These are phyloP conservation scores for human (Homo sapiens) DNA, from an alignment of 2,113 vertebrate species.

Conservation along the genomic window DNA sequence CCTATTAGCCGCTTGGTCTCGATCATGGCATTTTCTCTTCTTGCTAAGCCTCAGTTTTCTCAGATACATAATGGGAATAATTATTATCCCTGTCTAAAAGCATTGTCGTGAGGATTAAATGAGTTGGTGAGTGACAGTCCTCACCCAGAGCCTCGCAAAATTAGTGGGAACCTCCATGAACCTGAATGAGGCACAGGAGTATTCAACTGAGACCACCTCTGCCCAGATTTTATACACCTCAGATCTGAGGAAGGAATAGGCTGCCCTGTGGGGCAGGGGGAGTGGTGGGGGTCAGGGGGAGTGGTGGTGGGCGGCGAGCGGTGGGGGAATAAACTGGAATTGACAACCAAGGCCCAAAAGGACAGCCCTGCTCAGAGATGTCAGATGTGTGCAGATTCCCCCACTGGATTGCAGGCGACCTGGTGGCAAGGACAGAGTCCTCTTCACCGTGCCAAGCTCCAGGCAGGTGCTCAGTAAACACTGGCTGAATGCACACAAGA, in stretches of 20 bases:
- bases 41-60: background rate
- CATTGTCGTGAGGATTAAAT: background rate
- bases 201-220: background rate
- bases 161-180: too few relatives aligned
- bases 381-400: background rate
- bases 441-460: fast-evolving
- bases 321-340: background rate
- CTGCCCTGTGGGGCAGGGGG: background rate
- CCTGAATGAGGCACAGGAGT: background rate
- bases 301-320: too few relatives aligned
- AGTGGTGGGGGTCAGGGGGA: too few relatives aligned
- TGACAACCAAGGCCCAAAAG: fast-evolving
- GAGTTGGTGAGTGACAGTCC: background rate
- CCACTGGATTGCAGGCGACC: too few relatives aligned
- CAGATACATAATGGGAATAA: background rate
- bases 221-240: background rate
- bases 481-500: too few relatives aligned
- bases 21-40: too few relatives aligned
- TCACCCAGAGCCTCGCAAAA: background rate
- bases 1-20: background rate
- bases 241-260: background rate
- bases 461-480: too few relatives aligned
- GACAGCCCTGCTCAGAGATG: background rate
- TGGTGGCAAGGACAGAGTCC: background rate
- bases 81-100: background rate